These are phyloP conservation scores for Lepidothrix coronata DNA, from an alignment of 2,113 vertebrate species.

Conservation along the genomic window DNA sequence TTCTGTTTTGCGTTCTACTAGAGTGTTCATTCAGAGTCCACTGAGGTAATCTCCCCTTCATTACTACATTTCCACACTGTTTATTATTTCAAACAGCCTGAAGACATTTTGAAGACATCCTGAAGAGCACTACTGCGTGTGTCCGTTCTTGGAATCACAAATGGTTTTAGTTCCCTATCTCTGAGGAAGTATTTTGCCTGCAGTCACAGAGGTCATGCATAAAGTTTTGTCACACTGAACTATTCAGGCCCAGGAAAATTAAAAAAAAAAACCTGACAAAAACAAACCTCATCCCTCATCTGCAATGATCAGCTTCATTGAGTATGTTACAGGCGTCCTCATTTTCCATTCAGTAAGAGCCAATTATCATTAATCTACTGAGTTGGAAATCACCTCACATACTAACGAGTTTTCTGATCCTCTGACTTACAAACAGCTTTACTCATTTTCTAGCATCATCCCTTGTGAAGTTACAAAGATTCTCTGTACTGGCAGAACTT, in stretches of 20 bases:
- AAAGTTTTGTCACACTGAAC: not conserved
- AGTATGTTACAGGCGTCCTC: not conserved
- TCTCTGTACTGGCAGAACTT: not conserved
- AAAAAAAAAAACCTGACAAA: not conserved
- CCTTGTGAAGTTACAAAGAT: not conserved
- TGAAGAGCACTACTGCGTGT: not conserved
- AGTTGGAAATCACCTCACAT: not conserved
- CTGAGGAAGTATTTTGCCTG: not conserved
- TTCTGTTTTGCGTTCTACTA: not conserved
- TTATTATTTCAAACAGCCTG: not conserved
- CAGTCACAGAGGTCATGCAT: not conserved
- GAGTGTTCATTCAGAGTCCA: not conserved
- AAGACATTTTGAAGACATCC: not conserved
- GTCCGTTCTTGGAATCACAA: not conserved
- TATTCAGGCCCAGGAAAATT: not conserved
- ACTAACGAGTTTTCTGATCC: not conserved
- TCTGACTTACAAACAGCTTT: not conserved
- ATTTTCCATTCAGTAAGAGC: slow-evolving; percentile 18
- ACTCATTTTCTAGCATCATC: not conserved
- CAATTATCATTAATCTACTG: not conserved
- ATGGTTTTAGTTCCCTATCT: not conserved
- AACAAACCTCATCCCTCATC: not conserved
- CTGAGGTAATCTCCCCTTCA: not conserved
- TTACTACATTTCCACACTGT: not conserved
- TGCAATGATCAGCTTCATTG: not conserved